These are phyloP conservation scores for Bursaphelenchus mucronatus DNA, from an alignment of 1,140 invertebrate species.

Conservation along the genomic window DNA sequence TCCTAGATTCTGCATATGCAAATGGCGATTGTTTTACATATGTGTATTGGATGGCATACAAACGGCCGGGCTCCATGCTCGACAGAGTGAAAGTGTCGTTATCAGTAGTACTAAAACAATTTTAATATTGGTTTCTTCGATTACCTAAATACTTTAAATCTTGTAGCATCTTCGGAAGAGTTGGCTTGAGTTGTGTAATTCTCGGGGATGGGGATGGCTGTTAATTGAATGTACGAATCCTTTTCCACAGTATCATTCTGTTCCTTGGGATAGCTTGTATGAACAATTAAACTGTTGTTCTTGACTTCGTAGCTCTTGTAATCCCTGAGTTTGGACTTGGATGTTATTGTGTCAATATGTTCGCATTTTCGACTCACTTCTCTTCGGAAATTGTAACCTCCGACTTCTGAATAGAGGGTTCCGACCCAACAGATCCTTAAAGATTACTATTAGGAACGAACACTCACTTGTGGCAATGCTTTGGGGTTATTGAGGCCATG, in stretches of 20 bases:
- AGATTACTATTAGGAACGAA: not conserved
- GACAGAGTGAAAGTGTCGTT: slow-evolving; percentile 45
- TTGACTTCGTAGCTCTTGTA: slow-evolving; percentile 39
- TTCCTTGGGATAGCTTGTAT: slow-evolving; percentile 38
- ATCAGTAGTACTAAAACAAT: slow-evolving; percentile 35
- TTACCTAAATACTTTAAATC: slow-evolving; percentile 40
- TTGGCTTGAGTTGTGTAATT: not conserved
- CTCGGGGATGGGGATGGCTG: slow-evolving; percentile 35
- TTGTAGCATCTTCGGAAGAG: slow-evolving; percentile 26
- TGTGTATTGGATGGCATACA: slow-evolving; percentile 55
- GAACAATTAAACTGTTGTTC: slow-evolving; percentile 29
- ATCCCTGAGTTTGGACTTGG: slow-evolving; percentile 40
- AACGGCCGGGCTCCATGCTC: slow-evolving; percentile 37
- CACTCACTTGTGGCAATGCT: slow-evolving; percentile 42
- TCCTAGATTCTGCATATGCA: slow-evolving; percentile 51
- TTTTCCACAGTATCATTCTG: slow-evolving; percentile 18
- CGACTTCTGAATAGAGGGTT: slow-evolving; percentile 37
- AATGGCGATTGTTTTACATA: slow-evolving; percentile 56
- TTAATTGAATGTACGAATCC: slow-evolving; percentile 47
- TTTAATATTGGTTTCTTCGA: slow-evolving; percentile 25
- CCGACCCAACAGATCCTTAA: slow-evolving; percentile 51
- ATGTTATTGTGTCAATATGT: slow-evolving; percentile 41
- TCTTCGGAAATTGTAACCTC: slow-evolving; percentile 36
- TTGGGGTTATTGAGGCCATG: slow-evolving; percentile 46
- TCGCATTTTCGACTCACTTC: slow-evolving; percentile 34